Base-by-base conservation (phyloP, 2,888 invertebrate genomes). In the Epirrhoe alternata region DNA sequence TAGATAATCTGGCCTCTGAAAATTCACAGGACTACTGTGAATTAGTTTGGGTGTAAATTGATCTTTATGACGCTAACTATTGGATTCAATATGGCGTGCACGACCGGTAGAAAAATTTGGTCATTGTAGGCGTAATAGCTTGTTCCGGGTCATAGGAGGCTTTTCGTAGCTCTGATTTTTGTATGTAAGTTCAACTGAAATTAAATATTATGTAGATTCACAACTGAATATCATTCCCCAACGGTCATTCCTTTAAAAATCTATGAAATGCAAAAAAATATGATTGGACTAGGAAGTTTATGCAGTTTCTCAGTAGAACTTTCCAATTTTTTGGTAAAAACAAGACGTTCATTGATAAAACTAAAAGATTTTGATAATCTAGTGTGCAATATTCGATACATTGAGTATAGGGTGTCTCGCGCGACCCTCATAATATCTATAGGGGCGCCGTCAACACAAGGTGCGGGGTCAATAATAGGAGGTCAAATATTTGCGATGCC, bases 391-490 rank as follows among this genome's bases (percentile, higher is more conserved):
- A 16, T 33, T 49, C 31, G 14, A n/a, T 42, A 38, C 51, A 33
- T 17, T 33, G 35, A 57, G 24, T 58, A 52, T 38, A 50, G 55
- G 52, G 8, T 31, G 38, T 12, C 33, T 47, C 47, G 31, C 17
- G 53, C 57, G 42, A 66, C 68, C 68, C 68, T 56, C 62, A 66
- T 70, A 70, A 68, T 64, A 66, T 58, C 31, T 69, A 64, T 78
- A 78, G 73, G 76, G 78, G 78, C 69, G 74, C 66, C 71, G 77
- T 77, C 78, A 80, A 77, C 81, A 79, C 79, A 80, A 88, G 88
- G 89, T 89, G 88, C 80, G 82, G 80, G 86, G 88, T 89, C 87
- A 89, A 90, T 86, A 89, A 86, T 86, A 82, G 81, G 74, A 81
- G 86, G 84, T 84, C 86, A 90, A 91, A 91, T 91, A 89, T 91